These are phyloP conservation scores for Zoroaster sp. DNA, from an alignment of 53 echinoderm and acorn worm genomes.

Conservation along the genomic window DNA sequence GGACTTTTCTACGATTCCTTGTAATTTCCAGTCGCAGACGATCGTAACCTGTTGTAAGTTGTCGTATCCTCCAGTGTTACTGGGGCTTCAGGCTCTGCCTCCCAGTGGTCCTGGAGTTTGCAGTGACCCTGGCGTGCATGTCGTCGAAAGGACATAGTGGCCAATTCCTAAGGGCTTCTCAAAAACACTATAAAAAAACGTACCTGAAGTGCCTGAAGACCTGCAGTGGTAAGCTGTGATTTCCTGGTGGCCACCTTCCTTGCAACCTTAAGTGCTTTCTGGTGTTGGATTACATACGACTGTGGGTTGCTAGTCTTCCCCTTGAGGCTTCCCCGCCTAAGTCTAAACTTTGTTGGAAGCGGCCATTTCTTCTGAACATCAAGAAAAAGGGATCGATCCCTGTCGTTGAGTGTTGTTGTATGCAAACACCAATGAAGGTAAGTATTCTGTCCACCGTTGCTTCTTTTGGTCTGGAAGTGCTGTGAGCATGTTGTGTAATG, in stretches of 20 bases:
- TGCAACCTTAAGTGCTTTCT: not conserved
- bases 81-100: conserved; percentile 4
- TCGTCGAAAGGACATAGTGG: conserved; percentile 11
- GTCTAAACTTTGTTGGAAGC: not conserved
- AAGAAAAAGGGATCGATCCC: conserved; percentile 13
- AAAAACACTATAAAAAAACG: not conserved
- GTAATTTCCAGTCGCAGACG: too few species aligned
- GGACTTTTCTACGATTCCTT: too few species aligned
- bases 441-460: not conserved
- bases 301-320: not conserved
- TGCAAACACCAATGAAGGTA: conserved; percentile 18
- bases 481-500: conserved; percentile 32
- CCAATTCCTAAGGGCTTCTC: conserved; percentile 46
- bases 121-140: conserved; percentile 13
- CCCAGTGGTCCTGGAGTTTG: conserved; percentile 47
- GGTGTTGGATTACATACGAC: not conserved
- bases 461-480: conserved; percentile 10
- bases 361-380: not conserved
- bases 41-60: too few species aligned
- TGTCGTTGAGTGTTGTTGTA: conserved; percentile 47
- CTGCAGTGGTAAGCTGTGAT: not conserved
- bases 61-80: too few species aligned
- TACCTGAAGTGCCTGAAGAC: not conserved
- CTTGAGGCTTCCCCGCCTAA: not conserved
- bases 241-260: not conserved